Evolutionary conservation across 1,140 invertebrate species (phyloP).

Genomic region (Drusus annulatus): DNA sequence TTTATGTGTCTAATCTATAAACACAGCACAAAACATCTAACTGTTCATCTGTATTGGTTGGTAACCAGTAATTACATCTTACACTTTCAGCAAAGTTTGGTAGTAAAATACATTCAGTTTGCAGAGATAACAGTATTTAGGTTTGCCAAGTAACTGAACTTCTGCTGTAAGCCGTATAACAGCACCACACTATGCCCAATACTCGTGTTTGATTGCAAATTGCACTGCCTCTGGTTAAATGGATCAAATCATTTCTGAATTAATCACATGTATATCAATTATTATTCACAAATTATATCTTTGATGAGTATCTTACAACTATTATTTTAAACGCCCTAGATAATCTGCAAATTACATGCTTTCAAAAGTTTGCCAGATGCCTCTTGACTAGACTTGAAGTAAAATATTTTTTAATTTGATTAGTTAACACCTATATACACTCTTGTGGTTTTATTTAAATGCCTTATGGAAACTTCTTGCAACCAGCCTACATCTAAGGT

Average conservation of each 20-base stretch:
- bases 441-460: no score
- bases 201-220: conserved; percentile 23
- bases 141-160: conserved; percentile 29
- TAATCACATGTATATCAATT: no score
- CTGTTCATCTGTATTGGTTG: conserved; percentile 30
- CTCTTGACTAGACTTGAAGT: no score
- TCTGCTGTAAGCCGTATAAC: conserved; percentile 5
- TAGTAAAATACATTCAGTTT: conserved; percentile 12
- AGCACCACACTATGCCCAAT: conserved; percentile 14
- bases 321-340: no score
- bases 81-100: conserved; percentile 35
- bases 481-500: no score
- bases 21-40: conserved; percentile 30
- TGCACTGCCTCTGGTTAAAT: conserved; percentile 9
- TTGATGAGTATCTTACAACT: no score
- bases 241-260: conserved; percentile 21
- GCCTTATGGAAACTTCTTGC: no score
- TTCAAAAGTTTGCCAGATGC: no score
- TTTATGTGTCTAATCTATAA: conserved; percentile 24
- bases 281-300: no score
- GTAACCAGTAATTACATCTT: conserved; percentile 27
- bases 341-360: no score
- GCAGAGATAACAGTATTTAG: conserved; percentile 36
- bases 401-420: no score
- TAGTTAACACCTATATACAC: no score